phyloP scores from a whole-genome alignment of 2,888 invertebrate species.

The Sphecodes monilicornis region DNA sequence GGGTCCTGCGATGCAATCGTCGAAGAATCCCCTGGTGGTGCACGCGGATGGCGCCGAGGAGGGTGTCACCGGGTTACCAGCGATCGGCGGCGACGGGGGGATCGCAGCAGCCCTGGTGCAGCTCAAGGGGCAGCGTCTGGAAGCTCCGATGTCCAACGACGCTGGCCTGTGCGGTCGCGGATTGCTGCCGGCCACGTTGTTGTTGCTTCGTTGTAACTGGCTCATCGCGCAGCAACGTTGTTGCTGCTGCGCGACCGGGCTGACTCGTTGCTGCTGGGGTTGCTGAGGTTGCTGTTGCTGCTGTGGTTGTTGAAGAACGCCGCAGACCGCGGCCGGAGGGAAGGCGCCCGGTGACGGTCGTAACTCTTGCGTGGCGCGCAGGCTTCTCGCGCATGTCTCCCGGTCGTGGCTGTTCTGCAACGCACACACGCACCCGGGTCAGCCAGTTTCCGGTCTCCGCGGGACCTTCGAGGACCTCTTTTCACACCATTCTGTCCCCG shows the following conservation, averaged over 20 bases:
- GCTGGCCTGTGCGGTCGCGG: constrained; percentile 76
- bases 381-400: constrained; percentile 81
- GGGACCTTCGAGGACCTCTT: neutral
- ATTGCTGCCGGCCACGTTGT: constrained; percentile 27
- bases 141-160: constrained; percentile 77
- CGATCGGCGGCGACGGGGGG: constrained; percentile 46
- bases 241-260: constrained; percentile 30
- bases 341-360: constrained; percentile 86
- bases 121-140: constrained; percentile 64
- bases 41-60: constrained; percentile 75
- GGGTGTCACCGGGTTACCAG: constrained; percentile 59
- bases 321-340: constrained; percentile 82
- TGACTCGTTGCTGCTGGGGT: constrained; percentile 49
- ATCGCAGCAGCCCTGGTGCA: constrained; percentile 50
- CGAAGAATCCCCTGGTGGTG: constrained; percentile 75
- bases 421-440: constrained; percentile 67
- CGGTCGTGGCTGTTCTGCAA: constrained; percentile 84
- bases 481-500: neutral
- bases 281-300: constrained; percentile 51
- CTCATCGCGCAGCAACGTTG: constrained; percentile 69
- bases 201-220: constrained; percentile 43
- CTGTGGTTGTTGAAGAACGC: constrained; percentile 45
- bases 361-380: constrained; percentile 80
- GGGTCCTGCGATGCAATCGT: constrained; percentile 69
- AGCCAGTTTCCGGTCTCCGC: constrained; percentile 37